Base-by-base conservation (phyloP, 2,113 vertebrate genomes). In the Petromus typicus region DNA sequence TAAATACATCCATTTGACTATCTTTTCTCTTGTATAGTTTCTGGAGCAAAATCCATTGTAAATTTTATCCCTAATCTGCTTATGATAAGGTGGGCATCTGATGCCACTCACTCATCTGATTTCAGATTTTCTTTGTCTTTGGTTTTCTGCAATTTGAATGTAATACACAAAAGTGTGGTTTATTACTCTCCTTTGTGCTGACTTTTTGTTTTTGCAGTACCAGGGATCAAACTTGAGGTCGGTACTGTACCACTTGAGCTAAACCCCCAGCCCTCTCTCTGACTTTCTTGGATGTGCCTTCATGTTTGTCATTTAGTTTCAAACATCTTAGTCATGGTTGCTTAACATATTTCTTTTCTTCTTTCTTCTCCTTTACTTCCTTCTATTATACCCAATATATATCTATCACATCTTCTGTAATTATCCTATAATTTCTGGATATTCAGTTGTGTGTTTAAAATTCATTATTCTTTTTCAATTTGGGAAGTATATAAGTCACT, bases 91-190 rank as follows among this genome's bases (percentile, higher is more conserved):
- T n/a, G 17, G 2, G 7, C 56, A 13, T 56, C 11, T 37, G n/a
- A n/a, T n/a, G n/a, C n/a, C n/a, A n/a, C n/a, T 30, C 12, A 7
- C 2, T 1, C 7, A 8, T 84, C 37, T 18, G 7, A 1, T 90
- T 93, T 75, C 63, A 93, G 82, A 91, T 91, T 59, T 25, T 73
- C n/a, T 91, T 83, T 86, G 37, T 64, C 63, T 91, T 79, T 92
- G 14, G 37, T 87, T 86, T 91, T 64, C 40, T 89, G 48, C 40
- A 51, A 1, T 90, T 92, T 32, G 4, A 73, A 66, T 56, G 12
- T 84, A 61, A 78, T 56, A 14, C n/a, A 8, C 22, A 12, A 40
- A 30, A 5, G 13, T 88, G 10, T 86, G 1, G 10, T 34, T 78
- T 92, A 78, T 59, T 86, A 37, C 45, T 54, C 23, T 71, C 27